Percentiles rank a stretch among this genome's conserved stretches.
These are phyloP conservation scores for Blennius ocellaris DNA, from an alignment of 2,113 vertebrate genomes.

Conservation along the genomic window DNA sequence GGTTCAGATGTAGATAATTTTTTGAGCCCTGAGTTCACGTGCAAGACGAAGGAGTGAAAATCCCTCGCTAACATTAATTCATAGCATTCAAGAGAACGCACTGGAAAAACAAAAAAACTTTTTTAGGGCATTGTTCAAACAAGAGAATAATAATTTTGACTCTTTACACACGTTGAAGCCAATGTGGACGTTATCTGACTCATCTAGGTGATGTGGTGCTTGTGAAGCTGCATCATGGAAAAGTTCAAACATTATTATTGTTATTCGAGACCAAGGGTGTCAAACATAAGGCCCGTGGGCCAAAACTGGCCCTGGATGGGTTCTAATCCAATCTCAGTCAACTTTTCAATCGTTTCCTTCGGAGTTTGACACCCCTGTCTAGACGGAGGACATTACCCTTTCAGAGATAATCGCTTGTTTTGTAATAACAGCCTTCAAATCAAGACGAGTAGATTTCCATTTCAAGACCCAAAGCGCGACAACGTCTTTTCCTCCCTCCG, in stretches of 20 bases:
- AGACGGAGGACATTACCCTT: neutral
- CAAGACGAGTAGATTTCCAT: slow-evolving; percentile 30
- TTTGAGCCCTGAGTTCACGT: slow-evolving; percentile 3
- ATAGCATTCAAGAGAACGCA: slow-evolving; percentile 2
- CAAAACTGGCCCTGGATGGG: no score
- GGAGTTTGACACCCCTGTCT: no score
- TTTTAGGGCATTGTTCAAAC: neutral
- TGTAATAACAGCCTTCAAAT: neutral
- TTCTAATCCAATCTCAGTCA: no score
- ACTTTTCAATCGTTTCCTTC: no score
- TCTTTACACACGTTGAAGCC: no score
- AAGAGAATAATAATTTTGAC: neutral
- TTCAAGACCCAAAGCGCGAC: slow-evolving; percentile 5
- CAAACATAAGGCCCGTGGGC: no score
- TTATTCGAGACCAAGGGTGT: no score
- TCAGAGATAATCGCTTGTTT: neutral
- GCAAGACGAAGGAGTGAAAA: neutral
- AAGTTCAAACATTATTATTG: no score
- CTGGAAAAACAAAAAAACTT: neutral
- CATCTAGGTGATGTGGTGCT: no score
- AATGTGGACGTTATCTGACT: no score
- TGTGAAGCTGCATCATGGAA: no score
- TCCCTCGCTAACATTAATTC: neutral
- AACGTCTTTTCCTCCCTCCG: neutral
- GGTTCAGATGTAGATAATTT: neutral